Percentiles rank a stretch among this genome's conserved stretches.
These are phyloP conservation scores for Oegoconia quadripuncta DNA, from an alignment of 2,888 invertebrate genomes.

Conservation along the genomic window DNA sequence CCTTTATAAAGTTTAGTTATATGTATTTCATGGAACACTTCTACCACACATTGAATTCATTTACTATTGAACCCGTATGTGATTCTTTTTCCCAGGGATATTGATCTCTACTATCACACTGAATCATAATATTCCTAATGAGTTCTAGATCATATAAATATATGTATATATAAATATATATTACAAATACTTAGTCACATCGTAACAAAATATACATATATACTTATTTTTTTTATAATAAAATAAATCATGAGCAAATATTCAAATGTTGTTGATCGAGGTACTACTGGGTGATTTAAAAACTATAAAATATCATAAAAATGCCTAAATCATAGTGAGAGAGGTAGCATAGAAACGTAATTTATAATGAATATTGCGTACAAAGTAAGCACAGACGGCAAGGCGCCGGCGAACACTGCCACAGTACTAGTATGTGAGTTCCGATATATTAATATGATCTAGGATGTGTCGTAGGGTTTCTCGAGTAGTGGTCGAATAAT, in stretches of 20 bases:
- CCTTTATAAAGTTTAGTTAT: conserved; percentile 28
- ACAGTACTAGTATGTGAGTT: conserved; percentile 56
- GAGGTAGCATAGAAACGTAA: conserved; percentile 69
- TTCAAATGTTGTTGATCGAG: conserved; percentile 42
- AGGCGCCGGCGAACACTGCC: conserved; percentile 50
- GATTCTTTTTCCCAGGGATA: conserved; percentile 27
- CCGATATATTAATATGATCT: conserved; percentile 77
- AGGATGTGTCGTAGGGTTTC: conserved; percentile 77
- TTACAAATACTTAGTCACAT: no score
- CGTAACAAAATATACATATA: no score
- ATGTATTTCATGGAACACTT: conserved; percentile 24
- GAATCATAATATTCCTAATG: conserved; percentile 56
- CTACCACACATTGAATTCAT: conserved; percentile 30
- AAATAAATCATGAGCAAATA: no score
- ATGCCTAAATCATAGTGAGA: conserved; percentile 73
- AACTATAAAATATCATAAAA: conserved; percentile 61
- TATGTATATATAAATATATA: conserved; percentile 41
- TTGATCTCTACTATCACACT: conserved; percentile 38
- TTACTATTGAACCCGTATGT: conserved; percentile 27
- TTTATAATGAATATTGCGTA: conserved; percentile 42
- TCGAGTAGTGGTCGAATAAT: conserved; percentile 76
- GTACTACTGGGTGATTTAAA: conserved; percentile 56
- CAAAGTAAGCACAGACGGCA: conserved; percentile 45
- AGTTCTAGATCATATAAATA: conserved; percentile 79
- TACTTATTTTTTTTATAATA: no score